phyloP scores from a whole-genome alignment of 2,888 invertebrate species.

The Junonia oenone region DNA sequence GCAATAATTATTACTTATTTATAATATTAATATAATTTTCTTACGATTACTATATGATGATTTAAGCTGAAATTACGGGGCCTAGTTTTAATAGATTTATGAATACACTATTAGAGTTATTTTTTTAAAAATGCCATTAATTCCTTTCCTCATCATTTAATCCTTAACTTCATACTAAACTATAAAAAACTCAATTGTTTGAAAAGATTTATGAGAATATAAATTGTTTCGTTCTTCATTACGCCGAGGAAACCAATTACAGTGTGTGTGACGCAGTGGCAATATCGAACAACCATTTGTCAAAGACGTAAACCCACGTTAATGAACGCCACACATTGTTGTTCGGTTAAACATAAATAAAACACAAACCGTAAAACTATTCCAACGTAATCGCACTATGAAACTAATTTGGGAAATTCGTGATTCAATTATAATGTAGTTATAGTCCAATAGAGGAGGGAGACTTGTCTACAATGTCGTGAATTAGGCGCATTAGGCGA shows the following conservation, averaged over 20 bases:
- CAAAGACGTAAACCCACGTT: slow-evolving; percentile 53
- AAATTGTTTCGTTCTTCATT: slow-evolving; percentile 36
- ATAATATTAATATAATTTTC: too few relatives aligned
- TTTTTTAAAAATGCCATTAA: not conserved
- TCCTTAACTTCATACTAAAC: not conserved
- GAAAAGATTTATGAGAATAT: slow-evolving; percentile 30
- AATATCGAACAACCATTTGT: slow-evolving; percentile 60
- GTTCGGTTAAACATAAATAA: slow-evolving; percentile 29
- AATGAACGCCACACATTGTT: slow-evolving; percentile 48
- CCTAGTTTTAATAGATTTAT: too few relatives aligned
- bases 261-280: slow-evolving; percentile 52
- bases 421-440: slow-evolving; percentile 21
- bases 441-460: slow-evolving; percentile 15
- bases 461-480: slow-evolving; percentile 67
- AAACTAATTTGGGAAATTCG: slow-evolving; percentile 9
- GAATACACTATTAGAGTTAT: too few relatives aligned
- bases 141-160: not conserved
- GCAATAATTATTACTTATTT: too few relatives aligned
- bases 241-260: slow-evolving; percentile 53
- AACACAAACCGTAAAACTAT: slow-evolving; percentile 5
- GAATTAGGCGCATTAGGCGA: slow-evolving; percentile 72
- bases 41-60: too few relatives aligned
- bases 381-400: not conserved
- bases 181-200: slow-evolving; percentile 21
- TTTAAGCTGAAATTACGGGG: too few relatives aligned